These are phyloP conservation scores for Caenorhabditis uteleia DNA, from an alignment of 2,888 invertebrate genomes.

Conservation along the genomic window DNA sequence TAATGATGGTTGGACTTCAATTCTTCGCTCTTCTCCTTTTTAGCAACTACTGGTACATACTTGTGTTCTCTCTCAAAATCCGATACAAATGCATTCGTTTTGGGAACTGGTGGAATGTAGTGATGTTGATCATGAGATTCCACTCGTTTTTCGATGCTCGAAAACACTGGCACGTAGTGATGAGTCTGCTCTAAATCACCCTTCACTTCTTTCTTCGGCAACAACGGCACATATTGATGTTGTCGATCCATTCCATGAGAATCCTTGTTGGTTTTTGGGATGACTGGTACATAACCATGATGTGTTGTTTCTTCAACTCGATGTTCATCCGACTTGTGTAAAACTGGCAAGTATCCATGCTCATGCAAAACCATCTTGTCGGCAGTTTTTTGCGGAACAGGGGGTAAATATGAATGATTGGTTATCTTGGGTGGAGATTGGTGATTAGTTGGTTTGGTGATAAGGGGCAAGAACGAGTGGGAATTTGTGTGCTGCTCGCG, in stretches of 20 bases:
- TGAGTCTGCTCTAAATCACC: neutral
- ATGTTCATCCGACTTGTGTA: neutral
- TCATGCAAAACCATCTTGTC: constrained; percentile 13
- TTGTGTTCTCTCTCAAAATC: constrained; percentile 10
- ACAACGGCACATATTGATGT: constrained; percentile 7
- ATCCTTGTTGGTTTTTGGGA: neutral
- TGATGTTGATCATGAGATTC: neutral
- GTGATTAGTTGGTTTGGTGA: constrained; percentile 11
- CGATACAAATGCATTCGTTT: neutral
- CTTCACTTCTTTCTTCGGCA: neutral
- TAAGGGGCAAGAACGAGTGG: constrained; percentile 24
- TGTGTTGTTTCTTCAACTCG: no score
- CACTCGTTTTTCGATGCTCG: neutral
- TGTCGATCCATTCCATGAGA: no score
- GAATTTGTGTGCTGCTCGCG: constrained; percentile 21
- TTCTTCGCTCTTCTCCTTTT: neutral
- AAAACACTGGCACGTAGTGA: constrained; percentile 1
- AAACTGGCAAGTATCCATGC: constrained; percentile 18
- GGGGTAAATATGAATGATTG: constrained; percentile 35
- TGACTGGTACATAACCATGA: constrained; percentile 7
- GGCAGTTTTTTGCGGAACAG: constrained; percentile 9
- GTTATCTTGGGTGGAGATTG: constrained; percentile 22
- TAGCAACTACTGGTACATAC: constrained; percentile 15
- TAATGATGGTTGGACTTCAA: constrained; percentile 11
- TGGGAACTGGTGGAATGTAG: neutral